Evolutionary conservation across 2,888 invertebrate genomes (phyloP), one percentile per base, ranked within the genome.

Genomic region (Cheilosia soror): DNA sequence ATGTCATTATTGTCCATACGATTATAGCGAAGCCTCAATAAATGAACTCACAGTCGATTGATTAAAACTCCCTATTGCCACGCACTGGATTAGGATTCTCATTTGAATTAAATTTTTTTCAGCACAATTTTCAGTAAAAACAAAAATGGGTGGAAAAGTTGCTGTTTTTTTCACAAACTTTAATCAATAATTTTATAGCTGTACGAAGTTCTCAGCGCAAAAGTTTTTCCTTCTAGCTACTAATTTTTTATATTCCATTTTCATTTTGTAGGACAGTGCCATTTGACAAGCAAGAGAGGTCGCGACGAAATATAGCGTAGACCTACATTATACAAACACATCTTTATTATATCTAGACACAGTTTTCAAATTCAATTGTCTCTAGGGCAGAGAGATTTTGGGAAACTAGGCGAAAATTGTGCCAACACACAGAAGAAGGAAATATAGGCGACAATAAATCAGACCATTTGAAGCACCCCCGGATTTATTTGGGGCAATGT

Each of bases 131-230:
- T 11, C 11, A 37, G 37, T 37, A 37, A 37, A 37, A 37, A 11
- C 37, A 37, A 37, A 37, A 37, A 3, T 37, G 11, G 37, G 37
- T 37, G 37, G 37, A 37, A 33, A 9, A 33, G 33, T 55, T 42
- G 3, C 9, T 25, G 9, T 25, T 49, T 25, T 20, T 51, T 27
- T 9, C 7, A 51, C 25, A 44, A 81, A 81, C 75, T 69, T 58
- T 75, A 81, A 75, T 81, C 81, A 81, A 81, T 81, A 81, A 69
- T 69, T 75, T 81, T 75, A 75, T 75, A 69, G 68, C 80, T 73
- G 20, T 68, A 58, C 29, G 60, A 72, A 72, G 62, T 27, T 27
- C 42, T 31, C 15, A 49, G 31, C 27, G 11, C 37, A 37, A 76
- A 75, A 71, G 81, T 77, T 82, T 60, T 53, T 66, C 60, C 40